Evolutionary conservation across 2,888 invertebrate genomes (phyloP).

Genomic region (Thelaira solivaga): DNA sequence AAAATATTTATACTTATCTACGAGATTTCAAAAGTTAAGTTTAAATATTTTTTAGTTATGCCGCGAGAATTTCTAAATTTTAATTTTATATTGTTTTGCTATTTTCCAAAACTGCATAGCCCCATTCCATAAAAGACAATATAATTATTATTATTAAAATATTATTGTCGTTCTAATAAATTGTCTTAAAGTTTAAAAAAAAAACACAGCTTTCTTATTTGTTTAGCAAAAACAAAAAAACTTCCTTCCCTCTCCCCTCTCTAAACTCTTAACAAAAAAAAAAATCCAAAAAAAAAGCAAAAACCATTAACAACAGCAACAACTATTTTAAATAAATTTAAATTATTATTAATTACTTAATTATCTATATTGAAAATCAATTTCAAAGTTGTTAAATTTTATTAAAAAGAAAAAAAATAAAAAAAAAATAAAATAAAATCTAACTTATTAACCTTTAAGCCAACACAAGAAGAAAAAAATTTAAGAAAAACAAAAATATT

Average conservation of each 20-base stretch:
- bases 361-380: slow-evolving; percentile 60
- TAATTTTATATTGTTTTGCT: not conserved
- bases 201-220: not conserved
- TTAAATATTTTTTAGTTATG: slow-evolving; percentile 25
- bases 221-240: not conserved
- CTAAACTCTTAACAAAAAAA: slow-evolving; percentile 19
- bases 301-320: no score
- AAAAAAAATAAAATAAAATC: slow-evolving; percentile 16
- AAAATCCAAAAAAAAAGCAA: slow-evolving; percentile 1
- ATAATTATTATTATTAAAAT: slow-evolving; percentile 59
- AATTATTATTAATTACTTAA: slow-evolving; percentile 58
- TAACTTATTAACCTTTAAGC: slow-evolving; percentile 19
- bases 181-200: slow-evolving; percentile 28
- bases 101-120: not conserved
- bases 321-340: slow-evolving; percentile 54
- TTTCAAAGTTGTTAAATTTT: slow-evolving; percentile 63
- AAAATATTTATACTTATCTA: slow-evolving; percentile 57
- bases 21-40: slow-evolving; percentile 44
- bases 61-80: slow-evolving; percentile 3
- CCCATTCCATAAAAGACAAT: slow-evolving; percentile 36
- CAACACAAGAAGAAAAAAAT: slow-evolving; percentile 47
- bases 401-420: slow-evolving; percentile 9
- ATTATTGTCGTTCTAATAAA: slow-evolving; percentile 51
- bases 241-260: slow-evolving; percentile 52
- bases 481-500: no score